A percentile compares a stretch with the other conserved stretches of the same genome.
Evolutionary conservation across 2,113 vertebrate species (phyloP).

Genomic region (Nymphicus hollandicus): DNA sequence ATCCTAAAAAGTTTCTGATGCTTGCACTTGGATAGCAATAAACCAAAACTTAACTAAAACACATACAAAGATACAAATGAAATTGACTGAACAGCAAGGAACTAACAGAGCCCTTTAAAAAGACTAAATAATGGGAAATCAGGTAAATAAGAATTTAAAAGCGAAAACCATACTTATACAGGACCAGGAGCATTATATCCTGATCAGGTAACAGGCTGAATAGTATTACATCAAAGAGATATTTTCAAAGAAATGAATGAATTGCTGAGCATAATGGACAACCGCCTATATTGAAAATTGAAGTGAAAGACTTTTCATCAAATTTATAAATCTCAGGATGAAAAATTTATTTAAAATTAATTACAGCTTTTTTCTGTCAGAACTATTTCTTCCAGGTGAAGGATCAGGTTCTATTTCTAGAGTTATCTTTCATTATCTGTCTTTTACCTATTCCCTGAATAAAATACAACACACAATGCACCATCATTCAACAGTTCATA

Average conservation of each 20-base stretch:
- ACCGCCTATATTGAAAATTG: neutral
- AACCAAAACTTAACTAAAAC: neutral
- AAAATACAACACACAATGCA: neutral
- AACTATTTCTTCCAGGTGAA: neutral
- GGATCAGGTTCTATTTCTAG: neutral
- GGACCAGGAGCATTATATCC: neutral
- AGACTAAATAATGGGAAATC: neutral
- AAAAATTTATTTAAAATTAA: neutral
- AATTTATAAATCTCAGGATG: neutral
- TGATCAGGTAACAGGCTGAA: neutral
- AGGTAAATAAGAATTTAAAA: neutral
- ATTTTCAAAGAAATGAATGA: neutral
- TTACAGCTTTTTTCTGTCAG: neutral
- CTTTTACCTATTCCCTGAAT: neutral
- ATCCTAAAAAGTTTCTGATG: neutral
- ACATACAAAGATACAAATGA: neutral
- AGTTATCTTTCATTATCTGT: neutral
- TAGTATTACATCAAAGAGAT: fast-evolving
- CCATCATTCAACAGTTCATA: neutral
- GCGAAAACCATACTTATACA: neutral
- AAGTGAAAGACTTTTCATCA: neutral
- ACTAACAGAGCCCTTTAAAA: neutral
- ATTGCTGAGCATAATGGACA: neutral
- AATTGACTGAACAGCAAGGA: neutral
- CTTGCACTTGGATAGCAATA: neutral